Evolutionary conservation across 2,888 invertebrate genomes (phyloP), one percentile per base, ranked within the genome.

Genomic region (Ditula angustiorana): DNA sequence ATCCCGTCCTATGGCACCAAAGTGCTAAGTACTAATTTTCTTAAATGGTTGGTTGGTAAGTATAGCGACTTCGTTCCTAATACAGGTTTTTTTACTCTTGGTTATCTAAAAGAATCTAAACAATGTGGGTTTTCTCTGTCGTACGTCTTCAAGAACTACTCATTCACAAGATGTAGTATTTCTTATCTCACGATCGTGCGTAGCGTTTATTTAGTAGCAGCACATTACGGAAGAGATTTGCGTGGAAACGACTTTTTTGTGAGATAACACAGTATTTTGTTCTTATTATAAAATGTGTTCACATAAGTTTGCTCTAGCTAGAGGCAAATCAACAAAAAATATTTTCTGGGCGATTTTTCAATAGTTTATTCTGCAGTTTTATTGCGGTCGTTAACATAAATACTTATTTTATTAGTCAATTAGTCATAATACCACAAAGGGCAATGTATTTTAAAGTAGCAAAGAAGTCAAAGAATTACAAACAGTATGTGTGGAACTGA

Each of bases 101-200:
- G 10, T 30, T 30, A 8, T 7, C 30, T 8, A 5, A 50, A 23
- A 50, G 16, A 23, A 52, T 61, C 30, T 1, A 11, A 30, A 52
- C 53, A 46, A 53, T 7, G 11, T n/a, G n/a, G n/a, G n/a, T 44
- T 13, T 47, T 11, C 24, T 35, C 4, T 11, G 11, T 52, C 21
- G 30, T 52, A 33, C 21, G 33, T 21, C 21, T 53, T 44, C 3
- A 16, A 28, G 8, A 19, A 16, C 26, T 26, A 16, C 26, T 26
- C 26, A 61, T 53, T 53, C 47, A 47, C n/a, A 35, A 55, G 26
- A 55, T 30, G 37, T 37, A 35, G 47, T 44, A 41, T 10, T n/a
- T 26, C 46, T 61, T 61, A 61, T 61, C 55, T 55, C 61, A 24
- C n/a, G 46, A 53, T 61, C 41, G 16, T 35, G 46, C 33, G 44